These are phyloP conservation scores for Mellivora capensis DNA, from an alignment of 2,113 vertebrate genomes.

Conservation along the genomic window DNA sequence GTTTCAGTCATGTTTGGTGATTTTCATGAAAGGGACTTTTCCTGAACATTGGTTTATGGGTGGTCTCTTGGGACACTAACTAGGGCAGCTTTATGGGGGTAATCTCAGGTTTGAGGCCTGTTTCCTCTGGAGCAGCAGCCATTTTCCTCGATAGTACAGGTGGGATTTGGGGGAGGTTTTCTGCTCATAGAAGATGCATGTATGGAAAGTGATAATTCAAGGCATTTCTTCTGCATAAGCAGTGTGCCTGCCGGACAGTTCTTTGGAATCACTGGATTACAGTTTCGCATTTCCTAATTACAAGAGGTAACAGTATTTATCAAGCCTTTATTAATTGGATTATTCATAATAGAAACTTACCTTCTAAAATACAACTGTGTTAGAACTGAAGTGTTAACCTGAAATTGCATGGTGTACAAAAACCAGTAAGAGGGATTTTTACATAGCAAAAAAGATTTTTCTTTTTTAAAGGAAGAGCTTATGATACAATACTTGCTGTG, in stretches of 20 bases:
- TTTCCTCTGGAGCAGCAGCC: background rate
- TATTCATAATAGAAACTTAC: background rate
- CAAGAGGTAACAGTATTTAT: background rate
- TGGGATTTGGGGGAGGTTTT: conserved; percentile 8
- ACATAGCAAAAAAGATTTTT: background rate
- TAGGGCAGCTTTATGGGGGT: background rate
- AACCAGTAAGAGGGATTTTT: background rate
- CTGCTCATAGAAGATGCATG: background rate
- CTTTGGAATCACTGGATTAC: background rate
- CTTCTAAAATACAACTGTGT: background rate
- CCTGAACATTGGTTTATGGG: background rate
- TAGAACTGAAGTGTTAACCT: background rate
- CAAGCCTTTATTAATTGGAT: background rate
- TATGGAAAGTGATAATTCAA: background rate
- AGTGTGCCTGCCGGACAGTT: background rate
- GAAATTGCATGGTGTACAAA: background rate
- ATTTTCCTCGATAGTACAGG: background rate
- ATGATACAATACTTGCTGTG: background rate
- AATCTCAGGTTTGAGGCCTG: background rate
- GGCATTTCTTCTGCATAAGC: background rate
- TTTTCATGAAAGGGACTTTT: background rate
- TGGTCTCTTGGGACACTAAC: background rate
- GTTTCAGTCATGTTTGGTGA: background rate
- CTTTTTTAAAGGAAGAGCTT: background rate
- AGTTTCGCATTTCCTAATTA: background rate